Conservation (phyloP, 2,888 invertebrate species). For the Ctena decussata region DNA sequence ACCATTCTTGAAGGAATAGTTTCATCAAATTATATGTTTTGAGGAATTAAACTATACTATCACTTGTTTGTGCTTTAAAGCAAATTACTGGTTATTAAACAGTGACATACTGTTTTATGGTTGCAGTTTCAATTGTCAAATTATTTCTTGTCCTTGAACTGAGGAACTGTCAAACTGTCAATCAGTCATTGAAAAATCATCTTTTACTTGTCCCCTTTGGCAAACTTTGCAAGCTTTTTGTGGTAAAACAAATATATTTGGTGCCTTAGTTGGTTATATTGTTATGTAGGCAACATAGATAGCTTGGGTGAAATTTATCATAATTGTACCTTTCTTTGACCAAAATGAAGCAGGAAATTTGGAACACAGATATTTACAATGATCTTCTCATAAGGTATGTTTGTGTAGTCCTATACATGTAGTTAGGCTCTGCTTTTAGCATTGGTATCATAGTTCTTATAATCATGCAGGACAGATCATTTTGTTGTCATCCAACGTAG, state of each 20-base stretch:
- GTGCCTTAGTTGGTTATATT: not conserved
- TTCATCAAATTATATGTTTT: not conserved
- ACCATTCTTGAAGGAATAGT: not conserved
- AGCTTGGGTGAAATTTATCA: too few species aligned
- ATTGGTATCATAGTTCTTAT: too few species aligned
- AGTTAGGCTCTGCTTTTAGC: too few species aligned
- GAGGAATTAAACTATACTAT: not conserved
- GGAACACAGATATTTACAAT: too few species aligned
- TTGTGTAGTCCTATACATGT: too few species aligned
- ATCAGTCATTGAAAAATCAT: not conserved
- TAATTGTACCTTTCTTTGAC: too few species aligned
- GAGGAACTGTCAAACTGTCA: not conserved
- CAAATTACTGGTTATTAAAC: not conserved
- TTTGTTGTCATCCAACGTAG: too few species aligned
- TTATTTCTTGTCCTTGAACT: not conserved
- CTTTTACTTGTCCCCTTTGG: not conserved
- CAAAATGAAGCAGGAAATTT: too few species aligned
- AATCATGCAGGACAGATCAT: too few species aligned
- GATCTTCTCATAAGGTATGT: too few species aligned
- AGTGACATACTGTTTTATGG: not conserved
- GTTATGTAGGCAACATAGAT: too few species aligned
- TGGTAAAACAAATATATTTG: not conserved
- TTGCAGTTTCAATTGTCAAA: not conserved
- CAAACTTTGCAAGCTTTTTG: not conserved
- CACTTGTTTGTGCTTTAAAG: not conserved